Evolutionary conservation across 1,140 invertebrate species (phyloP), one percentile per base, ranked within the genome.

Genomic region (Eueides isabella): DNA sequence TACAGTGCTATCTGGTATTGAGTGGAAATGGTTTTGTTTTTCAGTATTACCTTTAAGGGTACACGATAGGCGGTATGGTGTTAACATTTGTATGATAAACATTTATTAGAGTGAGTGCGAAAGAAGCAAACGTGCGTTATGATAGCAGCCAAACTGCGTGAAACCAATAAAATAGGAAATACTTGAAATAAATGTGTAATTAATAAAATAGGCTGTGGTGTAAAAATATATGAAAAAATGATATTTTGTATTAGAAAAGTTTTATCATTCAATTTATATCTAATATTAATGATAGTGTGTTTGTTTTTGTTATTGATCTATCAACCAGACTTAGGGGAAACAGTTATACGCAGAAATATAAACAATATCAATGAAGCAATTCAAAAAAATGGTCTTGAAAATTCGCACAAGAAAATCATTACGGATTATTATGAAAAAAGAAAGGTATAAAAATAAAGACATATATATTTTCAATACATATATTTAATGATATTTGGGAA

Each of bases 351-450:
- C 7, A 55, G 26, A 55, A 23, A 55, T 55, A 23, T 12, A 26
- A 0, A 55, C 2, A 55, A 11, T 26, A 4, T 11, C 0, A 26
- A 55, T 23, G 48, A 26, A 26, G 48, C 23, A 2, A 26, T 12
- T 11, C 4, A 55, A 26, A 23, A 23, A 23, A 26, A 55, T 29
- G 61, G 41, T 71, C 41, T 65, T 68, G 12, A 16, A 30, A 7
- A 29, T 6, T 61, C 28, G 2, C 75, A 78, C 48, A 67, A 63
- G 12, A 23, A 70, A 64, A 75, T 78, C 9, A 70, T 84, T 14
- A 61, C 75, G 19, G 23, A 29, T 35, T 84, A 80, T 71, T 82
- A 76, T 67, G 62, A 75, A 48, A 72, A 67, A 30, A 38, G 82
- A 71, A 68, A 82, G 80, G 82, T 82, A 64, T 75, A n/a, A n/a